Evolutionary conservation across 2,888 invertebrate genomes (phyloP).

Genomic region (Eustalomyia histrio): DNA sequence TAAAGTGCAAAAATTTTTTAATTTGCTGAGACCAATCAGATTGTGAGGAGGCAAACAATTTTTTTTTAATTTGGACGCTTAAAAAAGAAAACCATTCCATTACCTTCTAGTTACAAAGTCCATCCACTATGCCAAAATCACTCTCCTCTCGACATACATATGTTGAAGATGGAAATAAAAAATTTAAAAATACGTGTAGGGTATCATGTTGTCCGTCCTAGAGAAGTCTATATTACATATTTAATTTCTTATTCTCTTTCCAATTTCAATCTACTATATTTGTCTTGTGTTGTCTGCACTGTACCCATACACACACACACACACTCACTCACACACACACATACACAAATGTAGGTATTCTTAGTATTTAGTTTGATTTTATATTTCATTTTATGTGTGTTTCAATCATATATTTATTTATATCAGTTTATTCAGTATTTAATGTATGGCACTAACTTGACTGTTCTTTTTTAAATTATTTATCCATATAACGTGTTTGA

Average conservation of each 20-base stretch:
- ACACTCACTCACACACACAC: too few species aligned
- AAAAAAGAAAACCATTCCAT: too few species aligned
- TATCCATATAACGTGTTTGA: conserved; percentile 56
- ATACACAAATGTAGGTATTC: not conserved
- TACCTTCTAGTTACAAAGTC: too few species aligned
- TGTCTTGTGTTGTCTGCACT: not conserved
- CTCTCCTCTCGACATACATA: too few species aligned
- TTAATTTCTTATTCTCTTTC: not conserved
- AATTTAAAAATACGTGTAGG: not conserved
- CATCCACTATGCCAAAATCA: too few species aligned
- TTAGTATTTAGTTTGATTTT: not conserved
- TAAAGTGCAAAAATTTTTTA: too few species aligned
- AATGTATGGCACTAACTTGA: not conserved
- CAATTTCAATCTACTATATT: not conserved
- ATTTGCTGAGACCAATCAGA: too few species aligned
- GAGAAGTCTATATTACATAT: not conserved
- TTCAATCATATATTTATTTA: not conserved
- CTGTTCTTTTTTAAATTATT: conserved; percentile 58
- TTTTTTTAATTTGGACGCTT: too few species aligned
- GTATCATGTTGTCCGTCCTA: not conserved
- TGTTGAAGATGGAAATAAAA: too few species aligned
- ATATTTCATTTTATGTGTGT: not conserved
- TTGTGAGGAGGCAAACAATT: too few species aligned
- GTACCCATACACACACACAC: not conserved
- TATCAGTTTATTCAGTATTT: not conserved